These are phyloP conservation scores for Hetaerina titia DNA, from an alignment of 2,888 invertebrate genomes.

Conservation along the genomic window DNA sequence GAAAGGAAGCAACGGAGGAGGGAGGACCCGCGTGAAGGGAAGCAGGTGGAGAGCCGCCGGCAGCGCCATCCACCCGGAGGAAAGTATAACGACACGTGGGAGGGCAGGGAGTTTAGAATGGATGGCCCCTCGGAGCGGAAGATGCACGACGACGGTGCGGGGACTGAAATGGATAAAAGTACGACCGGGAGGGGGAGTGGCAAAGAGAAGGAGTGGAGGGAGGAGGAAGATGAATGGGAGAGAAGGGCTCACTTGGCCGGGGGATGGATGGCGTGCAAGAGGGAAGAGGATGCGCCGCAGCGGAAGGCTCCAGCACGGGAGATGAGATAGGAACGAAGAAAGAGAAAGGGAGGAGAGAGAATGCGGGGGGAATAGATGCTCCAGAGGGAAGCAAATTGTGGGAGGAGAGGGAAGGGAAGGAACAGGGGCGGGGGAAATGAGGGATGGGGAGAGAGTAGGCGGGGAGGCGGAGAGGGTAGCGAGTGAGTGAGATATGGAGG, in stretches of 20 bases:
- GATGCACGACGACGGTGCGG: not conserved
- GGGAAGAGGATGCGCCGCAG: not conserved
- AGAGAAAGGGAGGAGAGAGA: not conserved
- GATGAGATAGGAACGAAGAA: not conserved
- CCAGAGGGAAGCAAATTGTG: not conserved
- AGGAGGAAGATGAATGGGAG: slow-evolving; percentile 2
- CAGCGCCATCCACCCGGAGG: not conserved
- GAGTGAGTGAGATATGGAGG: not conserved
- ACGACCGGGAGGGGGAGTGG: not conserved
- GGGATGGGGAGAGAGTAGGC: not conserved
- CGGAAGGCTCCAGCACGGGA: not conserved
- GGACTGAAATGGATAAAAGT: not conserved
- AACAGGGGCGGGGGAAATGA: not conserved
- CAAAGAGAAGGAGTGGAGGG: not conserved
- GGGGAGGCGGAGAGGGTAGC: not conserved
- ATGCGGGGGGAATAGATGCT: not conserved
- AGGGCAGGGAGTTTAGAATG: not conserved
- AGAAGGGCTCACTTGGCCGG: not conserved
- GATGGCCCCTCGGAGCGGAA: not conserved
- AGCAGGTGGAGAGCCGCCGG: slow-evolving; percentile 36
- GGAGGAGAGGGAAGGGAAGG: not conserved
- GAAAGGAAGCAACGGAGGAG: not conserved
- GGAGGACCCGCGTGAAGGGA: slow-evolving; percentile 38
- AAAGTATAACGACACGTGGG: not conserved
- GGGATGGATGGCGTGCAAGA: not conserved